Evolutionary conservation across 2,797 vertebrate species (phyloP), one percentile per base, ranked within the genome.

Genomic region (Malacoraja senta): DNA sequence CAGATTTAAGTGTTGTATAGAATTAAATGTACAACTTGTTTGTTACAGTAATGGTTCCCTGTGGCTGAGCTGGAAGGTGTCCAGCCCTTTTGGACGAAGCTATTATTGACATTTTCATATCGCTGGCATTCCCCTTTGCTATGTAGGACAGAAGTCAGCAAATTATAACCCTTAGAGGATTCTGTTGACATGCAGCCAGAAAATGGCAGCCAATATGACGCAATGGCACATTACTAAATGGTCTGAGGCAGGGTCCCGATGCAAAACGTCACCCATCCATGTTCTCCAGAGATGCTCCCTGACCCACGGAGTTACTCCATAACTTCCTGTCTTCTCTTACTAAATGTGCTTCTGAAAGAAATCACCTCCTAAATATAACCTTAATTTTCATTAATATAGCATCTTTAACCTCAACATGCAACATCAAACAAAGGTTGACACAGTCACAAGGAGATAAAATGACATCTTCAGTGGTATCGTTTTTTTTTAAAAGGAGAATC

Each of bases 11-110:
- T 26, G n/a, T 61, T n/a, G 24, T 84, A 61, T n/a, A 63, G 29
- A 61, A 84, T 84, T 29, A 84, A 84, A 84, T 84, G 26, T 63
- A 26, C 26, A 61, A 26, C 58, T 61, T 84, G 83, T 84, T 84
- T 53, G 63, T 84, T 84, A 61, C 26, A 63, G 83, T 84, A 84
- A 84, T 84, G 58, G 83, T 15, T n/a, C 58, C 83, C 83, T 84
- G 10, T n/a, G 83, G 58, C 10, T n/a, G 53, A 61, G 83, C 26
- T 84, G 53, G 12, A 84, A 84, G 15, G n/a, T 63, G 83, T 58
- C 83, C 58, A 61, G 53, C 6, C 26, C 10, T 63, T 84, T 58
- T 29, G 4, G 29, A 83, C 10, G 38, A 53, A 24, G 17, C 0
- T 44, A 21, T 53, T 84, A 84, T 61, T 44, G 35, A 44, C 38